Percentiles rank a stretch among this genome's conserved stretches.
phyloP scores from a whole-genome alignment of 2,797 vertebrate genomes.

The Platyrinchus mystaceus region DNA sequence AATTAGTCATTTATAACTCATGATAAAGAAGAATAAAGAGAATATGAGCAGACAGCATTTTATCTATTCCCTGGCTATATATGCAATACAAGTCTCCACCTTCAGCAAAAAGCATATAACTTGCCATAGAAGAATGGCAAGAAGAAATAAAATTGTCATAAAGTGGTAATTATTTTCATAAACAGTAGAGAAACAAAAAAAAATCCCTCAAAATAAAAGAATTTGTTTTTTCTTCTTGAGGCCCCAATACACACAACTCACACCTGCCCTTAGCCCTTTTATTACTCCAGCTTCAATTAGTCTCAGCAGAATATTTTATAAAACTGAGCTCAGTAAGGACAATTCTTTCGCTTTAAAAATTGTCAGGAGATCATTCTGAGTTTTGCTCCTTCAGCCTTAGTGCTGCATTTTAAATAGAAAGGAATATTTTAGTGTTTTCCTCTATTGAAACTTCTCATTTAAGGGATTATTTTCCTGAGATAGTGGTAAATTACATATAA shows the following conservation, averaged over 20 bases:
- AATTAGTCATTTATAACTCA: not conserved
- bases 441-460: not conserved
- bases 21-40: not conserved
- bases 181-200: not conserved
- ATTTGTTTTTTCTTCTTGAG: not conserved
- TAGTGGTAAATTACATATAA: not conserved
- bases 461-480: not conserved
- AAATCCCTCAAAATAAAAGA: not conserved
- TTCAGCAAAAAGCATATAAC: not conserved
- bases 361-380: not conserved
- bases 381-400: not conserved
- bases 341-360: not conserved
- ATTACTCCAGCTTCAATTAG: not conserved
- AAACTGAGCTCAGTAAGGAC: not conserved
- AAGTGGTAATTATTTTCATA: not conserved
- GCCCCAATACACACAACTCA: not conserved
- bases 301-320: not conserved
- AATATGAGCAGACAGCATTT: not conserved
- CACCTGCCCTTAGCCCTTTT: not conserved
- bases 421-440: not conserved
- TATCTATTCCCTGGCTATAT: not conserved
- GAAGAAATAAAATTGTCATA: not conserved
- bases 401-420: not conserved
- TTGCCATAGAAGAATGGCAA: not conserved
- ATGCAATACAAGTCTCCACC: not conserved